These are phyloP conservation scores for Phocoena phocoena DNA, from an alignment of 2,113 vertebrate species.

Conservation along the genomic window DNA sequence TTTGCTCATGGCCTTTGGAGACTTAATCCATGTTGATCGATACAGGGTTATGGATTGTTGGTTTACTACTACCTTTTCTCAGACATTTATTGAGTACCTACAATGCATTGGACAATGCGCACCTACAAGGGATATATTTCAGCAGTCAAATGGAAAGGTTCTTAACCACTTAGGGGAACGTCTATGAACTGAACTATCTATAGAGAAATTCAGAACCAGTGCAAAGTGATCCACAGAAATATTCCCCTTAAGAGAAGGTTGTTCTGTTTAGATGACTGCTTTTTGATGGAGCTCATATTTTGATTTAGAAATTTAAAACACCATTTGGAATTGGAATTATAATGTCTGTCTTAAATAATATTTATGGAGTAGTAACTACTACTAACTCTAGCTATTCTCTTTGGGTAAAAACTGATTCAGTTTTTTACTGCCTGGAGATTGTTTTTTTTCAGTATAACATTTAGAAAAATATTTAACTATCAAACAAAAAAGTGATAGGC, in stretches of 20 bases:
- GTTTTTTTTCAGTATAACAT: background rate
- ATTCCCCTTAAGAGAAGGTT: background rate
- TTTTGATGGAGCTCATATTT: constrained; percentile 39
- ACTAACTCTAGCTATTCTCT: background rate
- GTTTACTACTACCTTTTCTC: background rate
- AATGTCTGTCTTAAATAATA: background rate
- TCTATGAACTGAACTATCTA: background rate
- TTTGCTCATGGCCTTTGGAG: background rate
- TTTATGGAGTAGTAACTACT: background rate
- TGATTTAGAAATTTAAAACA: constrained; percentile 42
- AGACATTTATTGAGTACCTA: constrained; percentile 4
- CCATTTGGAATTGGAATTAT: constrained; percentile 13
- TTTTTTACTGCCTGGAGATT: constrained; percentile 31
- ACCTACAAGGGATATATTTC: background rate
- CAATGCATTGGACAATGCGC: background rate
- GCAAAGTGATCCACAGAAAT: background rate
- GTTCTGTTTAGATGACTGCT: background rate
- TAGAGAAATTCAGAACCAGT: background rate
- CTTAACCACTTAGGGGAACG: background rate
- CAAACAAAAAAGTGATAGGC: constrained; percentile 1
- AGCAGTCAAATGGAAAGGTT: background rate
- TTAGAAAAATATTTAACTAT: background rate
- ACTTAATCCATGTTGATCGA: background rate
- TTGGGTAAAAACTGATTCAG: background rate
- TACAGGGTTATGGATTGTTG: constrained; percentile 1